A percentile compares a stretch with the other conserved stretches of the same genome.
phyloP scores from a whole-genome alignment of 2,888 invertebrate genomes.

The Falcaria lacertinaria region DNA sequence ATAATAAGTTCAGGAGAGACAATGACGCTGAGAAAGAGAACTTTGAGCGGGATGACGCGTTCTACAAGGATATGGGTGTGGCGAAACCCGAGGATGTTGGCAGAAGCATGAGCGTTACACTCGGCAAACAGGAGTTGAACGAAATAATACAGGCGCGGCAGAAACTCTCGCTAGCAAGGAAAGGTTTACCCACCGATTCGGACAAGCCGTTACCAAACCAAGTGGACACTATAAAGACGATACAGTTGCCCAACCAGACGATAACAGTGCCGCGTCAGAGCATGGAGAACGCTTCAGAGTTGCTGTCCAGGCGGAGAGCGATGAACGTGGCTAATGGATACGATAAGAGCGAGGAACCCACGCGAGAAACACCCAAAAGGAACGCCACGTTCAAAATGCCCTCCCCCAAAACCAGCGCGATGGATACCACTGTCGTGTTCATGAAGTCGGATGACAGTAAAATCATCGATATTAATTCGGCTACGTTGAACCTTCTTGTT shows the following conservation, averaged over 20 bases:
- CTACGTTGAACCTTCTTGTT: constrained; percentile 57
- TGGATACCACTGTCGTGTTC: constrained; percentile 62
- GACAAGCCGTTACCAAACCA: constrained; percentile 44
- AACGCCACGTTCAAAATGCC: constrained; percentile 65
- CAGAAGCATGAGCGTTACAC: constrained; percentile 56
- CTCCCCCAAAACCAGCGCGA: constrained; percentile 46
- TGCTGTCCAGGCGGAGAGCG: constrained; percentile 59
- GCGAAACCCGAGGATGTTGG: constrained; percentile 46
- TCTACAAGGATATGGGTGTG: constrained; percentile 62
- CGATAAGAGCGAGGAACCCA: constrained; percentile 45
- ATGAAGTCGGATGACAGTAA: constrained; percentile 52
- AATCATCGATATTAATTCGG: constrained; percentile 70
- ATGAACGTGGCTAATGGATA: constrained; percentile 37
- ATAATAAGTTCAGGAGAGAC: constrained; percentile 53
- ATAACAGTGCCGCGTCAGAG: constrained; percentile 64
- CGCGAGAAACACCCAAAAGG: constrained; percentile 55
- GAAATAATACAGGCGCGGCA: constrained; percentile 72
- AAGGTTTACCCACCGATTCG: constrained; percentile 57
- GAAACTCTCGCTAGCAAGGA: constrained; percentile 64
- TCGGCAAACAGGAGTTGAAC: constrained; percentile 69
- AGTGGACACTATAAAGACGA: constrained; percentile 53
- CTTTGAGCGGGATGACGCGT: constrained; percentile 64
- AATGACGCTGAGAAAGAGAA: constrained; percentile 70
- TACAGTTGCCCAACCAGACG: constrained; percentile 66
- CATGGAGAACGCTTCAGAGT: constrained; percentile 67